Conservation (phyloP, 2,888 invertebrate species). For the Ormyrus rosae region DNA sequence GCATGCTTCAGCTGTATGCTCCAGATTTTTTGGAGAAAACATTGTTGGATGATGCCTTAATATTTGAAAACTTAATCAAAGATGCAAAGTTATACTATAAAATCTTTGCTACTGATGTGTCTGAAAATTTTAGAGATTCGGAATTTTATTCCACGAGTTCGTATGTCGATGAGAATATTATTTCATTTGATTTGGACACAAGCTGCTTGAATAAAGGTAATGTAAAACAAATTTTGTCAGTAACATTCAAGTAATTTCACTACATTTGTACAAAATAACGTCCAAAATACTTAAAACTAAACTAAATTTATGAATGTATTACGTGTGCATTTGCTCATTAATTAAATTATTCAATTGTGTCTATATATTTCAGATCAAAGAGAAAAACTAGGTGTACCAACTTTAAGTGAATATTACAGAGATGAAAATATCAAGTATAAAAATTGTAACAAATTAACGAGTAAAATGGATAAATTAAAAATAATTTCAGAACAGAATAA, state of each 20-base stretch:
- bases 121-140: slow-evolving; percentile 70
- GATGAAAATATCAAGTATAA: slow-evolving; percentile 55
- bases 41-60: slow-evolving; percentile 74
- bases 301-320: neutral
- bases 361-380: slow-evolving; percentile 73
- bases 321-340: neutral
- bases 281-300: neutral
- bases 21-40: slow-evolving; percentile 62
- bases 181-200: slow-evolving; percentile 78
- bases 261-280: neutral
- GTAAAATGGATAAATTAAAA: slow-evolving; percentile 3
- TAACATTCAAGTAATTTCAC: slow-evolving; percentile 3
- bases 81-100: slow-evolving; percentile 68
- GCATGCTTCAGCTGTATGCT: slow-evolving; percentile 74
- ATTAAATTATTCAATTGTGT: slow-evolving; percentile 8
- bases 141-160: slow-evolving; percentile 78
- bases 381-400: slow-evolving; percentile 78
- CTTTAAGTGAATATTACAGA: slow-evolving; percentile 62
- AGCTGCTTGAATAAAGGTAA: slow-evolving; percentile 79
- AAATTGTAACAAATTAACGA: too few relatives aligned
- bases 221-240: neutral
- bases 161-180: slow-evolving; percentile 79
- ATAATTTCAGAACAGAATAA: neutral
- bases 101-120: slow-evolving; percentile 77
- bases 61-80: slow-evolving; percentile 64